Evolutionary conservation across 2,113 vertebrate genomes (phyloP).

Genomic region (Drymodes brunneopygia): DNA sequence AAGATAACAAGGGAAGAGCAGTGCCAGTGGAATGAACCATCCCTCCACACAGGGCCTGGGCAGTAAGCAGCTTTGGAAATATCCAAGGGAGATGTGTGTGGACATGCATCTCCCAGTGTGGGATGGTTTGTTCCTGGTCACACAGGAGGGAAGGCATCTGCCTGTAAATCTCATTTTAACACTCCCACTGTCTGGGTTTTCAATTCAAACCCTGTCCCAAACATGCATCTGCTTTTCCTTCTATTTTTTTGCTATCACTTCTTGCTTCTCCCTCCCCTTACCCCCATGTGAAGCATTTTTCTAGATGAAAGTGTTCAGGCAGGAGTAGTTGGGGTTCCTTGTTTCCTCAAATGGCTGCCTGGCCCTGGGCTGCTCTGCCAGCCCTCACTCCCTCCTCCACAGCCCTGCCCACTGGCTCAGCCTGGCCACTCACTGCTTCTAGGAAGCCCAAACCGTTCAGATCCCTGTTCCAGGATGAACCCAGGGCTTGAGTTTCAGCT

Average conservation of each 20-base stretch:
- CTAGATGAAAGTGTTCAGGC: background rate
- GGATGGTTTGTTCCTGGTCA: background rate
- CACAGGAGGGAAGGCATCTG: background rate
- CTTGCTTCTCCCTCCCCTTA: background rate
- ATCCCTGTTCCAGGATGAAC: background rate
- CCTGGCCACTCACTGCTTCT: background rate
- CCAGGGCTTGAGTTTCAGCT: background rate
- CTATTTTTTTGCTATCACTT: background rate
- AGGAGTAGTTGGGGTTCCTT: background rate
- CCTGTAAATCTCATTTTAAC: conserved; percentile 43
- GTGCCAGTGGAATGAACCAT: background rate
- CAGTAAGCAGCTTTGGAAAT: background rate
- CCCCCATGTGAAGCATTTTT: background rate
- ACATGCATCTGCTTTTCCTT: conserved; percentile 17
- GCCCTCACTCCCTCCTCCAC: background rate
- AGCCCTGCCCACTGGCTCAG: background rate
- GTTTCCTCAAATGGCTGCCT: background rate
- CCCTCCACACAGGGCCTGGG: background rate
- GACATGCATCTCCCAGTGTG: background rate
- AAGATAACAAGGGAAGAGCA: background rate
- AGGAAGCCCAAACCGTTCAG: accelerated
- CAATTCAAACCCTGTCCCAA: conserved; percentile 1
- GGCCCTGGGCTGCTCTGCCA: background rate
- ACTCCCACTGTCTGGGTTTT: conserved; percentile 9
- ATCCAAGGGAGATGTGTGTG: background rate